Percentiles rank a stretch among this genome's conserved stretches.
phyloP scores from a whole-genome alignment of 2,113 vertebrate species.

The Lichenostomus cassidix region DNA sequence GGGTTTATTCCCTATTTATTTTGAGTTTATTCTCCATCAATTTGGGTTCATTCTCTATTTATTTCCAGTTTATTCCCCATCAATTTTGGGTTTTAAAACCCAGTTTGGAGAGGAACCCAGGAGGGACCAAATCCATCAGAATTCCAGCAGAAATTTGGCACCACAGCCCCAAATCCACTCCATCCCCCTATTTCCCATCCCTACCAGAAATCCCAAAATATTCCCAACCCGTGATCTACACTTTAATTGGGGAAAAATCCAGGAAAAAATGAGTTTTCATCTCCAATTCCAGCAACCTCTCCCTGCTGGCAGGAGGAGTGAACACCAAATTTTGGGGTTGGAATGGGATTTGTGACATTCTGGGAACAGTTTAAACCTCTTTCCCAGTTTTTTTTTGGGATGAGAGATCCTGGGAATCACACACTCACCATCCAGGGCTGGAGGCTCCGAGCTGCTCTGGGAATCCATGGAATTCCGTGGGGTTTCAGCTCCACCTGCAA shows the following conservation, averaged over 20 bases:
- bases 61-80: too few relatives aligned
- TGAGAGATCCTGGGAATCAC: not conserved
- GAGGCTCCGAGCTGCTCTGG: conserved; percentile 77
- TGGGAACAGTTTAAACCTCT: not conserved
- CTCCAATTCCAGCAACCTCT: not conserved
- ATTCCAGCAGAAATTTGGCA: not conserved
- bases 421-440: conserved; percentile 76
- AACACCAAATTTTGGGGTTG: not conserved
- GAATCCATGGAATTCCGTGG: conserved; percentile 69
- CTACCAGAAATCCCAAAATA: not conserved
- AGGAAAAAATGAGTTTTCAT: not conserved
- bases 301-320: not conserved
- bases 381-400: not conserved
- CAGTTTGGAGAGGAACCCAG: not conserved
- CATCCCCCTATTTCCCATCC: not conserved
- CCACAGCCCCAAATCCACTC: not conserved
- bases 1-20: too few relatives aligned
- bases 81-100: too few relatives aligned
- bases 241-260: not conserved
- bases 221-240: rapidly evolving
- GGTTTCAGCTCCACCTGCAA: not conserved
- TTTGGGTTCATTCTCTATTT: too few relatives aligned
- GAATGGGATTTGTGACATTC: not conserved
- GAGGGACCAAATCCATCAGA: not conserved
- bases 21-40: too few relatives aligned